Base-by-base conservation (phyloP, 2,888 invertebrate species). In the Liopterus haemorrhoidalis region DNA sequence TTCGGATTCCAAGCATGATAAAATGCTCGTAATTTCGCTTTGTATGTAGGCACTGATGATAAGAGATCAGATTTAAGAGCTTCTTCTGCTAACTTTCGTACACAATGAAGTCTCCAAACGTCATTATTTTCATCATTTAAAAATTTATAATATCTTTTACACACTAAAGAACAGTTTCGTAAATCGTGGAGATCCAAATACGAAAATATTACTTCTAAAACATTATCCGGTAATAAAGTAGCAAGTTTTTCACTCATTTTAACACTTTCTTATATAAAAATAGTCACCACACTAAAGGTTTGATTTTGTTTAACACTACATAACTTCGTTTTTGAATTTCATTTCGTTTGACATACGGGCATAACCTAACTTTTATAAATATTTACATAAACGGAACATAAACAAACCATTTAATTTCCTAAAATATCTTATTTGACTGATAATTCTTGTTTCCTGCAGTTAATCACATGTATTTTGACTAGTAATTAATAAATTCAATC, bases 1-100 rank as follows among this genome's bases (percentile, higher is more conserved):
- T 87, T 84, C 6, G 94, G 90, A 69, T 93, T 97, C 97, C 97
- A 99, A 0, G 96, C 88, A 70, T 94, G 90, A 64, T 84, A 85
- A 69, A 85, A 93, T 9, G 97, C 95, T 59, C 91, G 77, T 52
- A 97, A 73, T 73, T 96, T 96, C 16, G 91, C 83, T 74, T 93
- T 96, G 65, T 87, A 93, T 4, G 92, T 89, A 44, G 85, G 81
- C 54, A 92, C 82, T 53, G 89, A 87, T 32, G 86, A 81, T 41
- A 97, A 73, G 59, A 97, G 74, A 69, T 94, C 93, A 5, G 93
- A 92, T 70, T 91, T 92, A 52, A 95, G 72, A 4, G 83, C 82
- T 60, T 82, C 92, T 67, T 89, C 88, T 1, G 93, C 84, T 55
- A 99, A 71, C 69, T 83, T 86, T 61, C 85, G 78, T 51, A 86